Base-by-base conservation (phyloP, 2,113 vertebrate species). In the Notarius lentiginosus region DNA sequence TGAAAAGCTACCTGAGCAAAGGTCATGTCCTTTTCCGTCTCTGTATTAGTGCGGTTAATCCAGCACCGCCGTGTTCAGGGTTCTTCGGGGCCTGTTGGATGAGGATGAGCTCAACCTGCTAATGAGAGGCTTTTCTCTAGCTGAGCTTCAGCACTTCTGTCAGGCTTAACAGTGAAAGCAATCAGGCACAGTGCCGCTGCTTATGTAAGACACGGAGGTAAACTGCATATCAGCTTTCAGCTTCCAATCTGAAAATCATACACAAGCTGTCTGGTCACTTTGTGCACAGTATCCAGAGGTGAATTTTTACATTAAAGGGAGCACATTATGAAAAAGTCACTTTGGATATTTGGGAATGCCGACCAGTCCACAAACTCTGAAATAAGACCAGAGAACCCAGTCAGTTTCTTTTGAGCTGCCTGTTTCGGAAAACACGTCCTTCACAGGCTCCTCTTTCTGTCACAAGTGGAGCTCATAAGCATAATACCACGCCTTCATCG, bases 41-140 rank as follows among this genome's bases (percentile, higher is more conserved):
- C 27, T 12, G 53, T 65, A 85, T 56, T 68, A 55, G 30, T 9
- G 18, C 1, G 49, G 18, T 68, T 56, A 61, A 86, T 79, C n/a
- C 55, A 86, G 58, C 30, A 27, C 41, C 75, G 49, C 68, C 0
- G 55, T 27, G 70, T 76, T 47, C 47, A 61, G 53, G 6, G 66
- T n/a, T 56, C n/a, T 72, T 58, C 22, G 77, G 12, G 47, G 51
- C 61, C 61, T 47, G 63, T 51, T 75, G 63, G 85, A 66, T 6
- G 9, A 51, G 27, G 34, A 79, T 66, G 75, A 53, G 61, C 65
- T 84, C 76, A 5, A 30, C 73, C 75, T 30, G 30, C 70, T 83
- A 83, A 83, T 89, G 85, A 81, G 80, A 51, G 61, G 88, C 80
- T 82, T 86, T 83, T 79, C 66, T 56, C 17, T 58, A 30, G 61